Conservation (phyloP, 2,797 vertebrate genomes). For the Cirrhinus mrigala region DNA sequence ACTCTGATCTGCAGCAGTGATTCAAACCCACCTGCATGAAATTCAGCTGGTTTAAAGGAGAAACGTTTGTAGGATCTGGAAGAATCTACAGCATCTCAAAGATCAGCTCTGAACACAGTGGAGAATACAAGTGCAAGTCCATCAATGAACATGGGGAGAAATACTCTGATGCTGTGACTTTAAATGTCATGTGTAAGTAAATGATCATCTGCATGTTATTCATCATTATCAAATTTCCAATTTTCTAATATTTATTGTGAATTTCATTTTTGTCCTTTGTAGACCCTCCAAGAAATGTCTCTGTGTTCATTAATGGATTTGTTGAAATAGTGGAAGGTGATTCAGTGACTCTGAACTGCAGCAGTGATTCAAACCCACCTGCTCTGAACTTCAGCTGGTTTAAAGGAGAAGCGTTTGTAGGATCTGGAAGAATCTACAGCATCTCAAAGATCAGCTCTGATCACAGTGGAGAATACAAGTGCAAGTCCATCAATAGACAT, state of each 20-base stretch:
- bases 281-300: rapidly evolving
- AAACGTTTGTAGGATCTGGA: not conserved
- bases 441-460: no score
- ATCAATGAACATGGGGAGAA: no score
- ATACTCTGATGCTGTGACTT: no score
- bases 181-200: no score
- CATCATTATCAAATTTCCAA: not conserved
- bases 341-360: slow-evolving; percentile 14
- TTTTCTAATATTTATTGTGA: not conserved
- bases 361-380: slow-evolving; percentile 3
- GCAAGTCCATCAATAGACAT: no score
- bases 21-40: not conserved
- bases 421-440: no score
- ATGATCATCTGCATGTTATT: not conserved
- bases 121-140: no score
- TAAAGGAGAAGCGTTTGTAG: no score
- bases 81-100: no score
- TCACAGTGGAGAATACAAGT: no score
- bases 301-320: not conserved
- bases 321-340: not conserved
- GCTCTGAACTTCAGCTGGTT: not conserved
- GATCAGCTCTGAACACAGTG: no score
- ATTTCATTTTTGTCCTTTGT: not conserved
- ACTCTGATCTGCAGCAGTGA: not conserved
- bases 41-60: no score